Evolutionary conservation across 2,797 vertebrate species (phyloP).

Genomic region (Alcedo atthis): DNA sequence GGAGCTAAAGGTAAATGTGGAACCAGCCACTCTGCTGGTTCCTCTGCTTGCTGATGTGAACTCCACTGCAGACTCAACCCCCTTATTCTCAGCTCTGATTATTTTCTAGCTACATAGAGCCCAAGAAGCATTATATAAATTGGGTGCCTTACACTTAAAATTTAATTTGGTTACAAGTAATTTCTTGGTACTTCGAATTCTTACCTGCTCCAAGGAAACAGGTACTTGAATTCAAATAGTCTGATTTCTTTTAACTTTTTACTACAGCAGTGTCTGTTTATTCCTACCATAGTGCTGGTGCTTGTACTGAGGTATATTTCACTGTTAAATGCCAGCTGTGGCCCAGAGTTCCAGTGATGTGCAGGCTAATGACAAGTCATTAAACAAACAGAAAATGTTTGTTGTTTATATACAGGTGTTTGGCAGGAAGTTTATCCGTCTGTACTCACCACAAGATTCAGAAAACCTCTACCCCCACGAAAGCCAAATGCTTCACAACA

Average conservation of each 20-base stretch:
- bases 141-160: not conserved
- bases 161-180: not conserved
- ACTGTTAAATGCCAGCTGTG: not conserved
- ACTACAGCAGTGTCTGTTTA: not conserved
- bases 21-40: not conserved
- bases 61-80: not conserved
- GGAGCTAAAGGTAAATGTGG: not conserved
- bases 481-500: slow-evolving; percentile 92
- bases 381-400: not conserved
- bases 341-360: not conserved
- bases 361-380: not conserved
- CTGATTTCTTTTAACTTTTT: not conserved
- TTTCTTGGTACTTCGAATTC: not conserved
- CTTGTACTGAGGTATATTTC: not conserved
- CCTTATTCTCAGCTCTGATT: not conserved
- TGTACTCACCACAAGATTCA: slow-evolving; percentile 87
- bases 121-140: not conserved
- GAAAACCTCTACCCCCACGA: slow-evolving; percentile 92
- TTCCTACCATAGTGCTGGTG: not conserved
- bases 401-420: slow-evolving; percentile 82
- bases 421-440: slow-evolving; percentile 92
- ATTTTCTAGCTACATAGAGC: not conserved
- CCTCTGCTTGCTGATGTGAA: not conserved
- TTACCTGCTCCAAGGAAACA: not conserved
- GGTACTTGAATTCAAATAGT: not conserved